A percentile compares a stretch with the other conserved stretches of the same genome.
phyloP scores from a whole-genome alignment of 2,797 vertebrate genomes.

The Eulemur albifrons region DNA sequence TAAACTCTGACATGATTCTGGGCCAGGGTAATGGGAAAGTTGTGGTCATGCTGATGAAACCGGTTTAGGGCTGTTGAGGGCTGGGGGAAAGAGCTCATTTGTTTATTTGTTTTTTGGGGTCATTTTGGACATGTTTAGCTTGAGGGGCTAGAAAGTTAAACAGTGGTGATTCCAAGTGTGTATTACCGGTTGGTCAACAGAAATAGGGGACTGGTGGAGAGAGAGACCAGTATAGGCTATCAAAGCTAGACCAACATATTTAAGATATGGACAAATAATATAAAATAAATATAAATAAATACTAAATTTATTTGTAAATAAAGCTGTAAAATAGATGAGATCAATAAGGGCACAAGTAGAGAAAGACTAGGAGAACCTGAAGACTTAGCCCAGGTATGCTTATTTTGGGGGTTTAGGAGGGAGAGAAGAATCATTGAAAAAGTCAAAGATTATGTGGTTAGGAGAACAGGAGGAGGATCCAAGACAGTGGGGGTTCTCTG shows the following conservation, averaged over 20 bases:
- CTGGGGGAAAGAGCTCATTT: neutral
- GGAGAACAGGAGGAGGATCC: neutral
- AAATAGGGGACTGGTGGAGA: neutral
- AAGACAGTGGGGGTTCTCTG: neutral
- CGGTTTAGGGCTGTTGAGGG: neutral
- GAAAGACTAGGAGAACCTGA: neutral
- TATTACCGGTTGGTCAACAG: neutral
- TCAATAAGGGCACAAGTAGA: neutral
- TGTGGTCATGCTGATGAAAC: conserved; percentile 22
- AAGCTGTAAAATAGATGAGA: neutral
- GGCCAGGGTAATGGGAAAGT: neutral
- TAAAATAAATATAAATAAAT: neutral
- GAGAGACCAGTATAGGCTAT: neutral
- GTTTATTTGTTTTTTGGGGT: neutral
- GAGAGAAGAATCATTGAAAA: neutral
- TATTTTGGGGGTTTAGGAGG: neutral
- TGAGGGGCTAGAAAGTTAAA: neutral
- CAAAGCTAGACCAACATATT: conserved; percentile 29
- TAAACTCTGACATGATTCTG: neutral
- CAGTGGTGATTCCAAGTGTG: neutral
- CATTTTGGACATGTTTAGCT: conserved; percentile 1
- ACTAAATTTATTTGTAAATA: neutral
- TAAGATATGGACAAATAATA: neutral
- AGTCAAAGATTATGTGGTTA: neutral
- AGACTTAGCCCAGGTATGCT: neutral